Base-by-base conservation (phyloP, 2,888 invertebrate genomes). In the Tanytarsus gracilentus region DNA sequence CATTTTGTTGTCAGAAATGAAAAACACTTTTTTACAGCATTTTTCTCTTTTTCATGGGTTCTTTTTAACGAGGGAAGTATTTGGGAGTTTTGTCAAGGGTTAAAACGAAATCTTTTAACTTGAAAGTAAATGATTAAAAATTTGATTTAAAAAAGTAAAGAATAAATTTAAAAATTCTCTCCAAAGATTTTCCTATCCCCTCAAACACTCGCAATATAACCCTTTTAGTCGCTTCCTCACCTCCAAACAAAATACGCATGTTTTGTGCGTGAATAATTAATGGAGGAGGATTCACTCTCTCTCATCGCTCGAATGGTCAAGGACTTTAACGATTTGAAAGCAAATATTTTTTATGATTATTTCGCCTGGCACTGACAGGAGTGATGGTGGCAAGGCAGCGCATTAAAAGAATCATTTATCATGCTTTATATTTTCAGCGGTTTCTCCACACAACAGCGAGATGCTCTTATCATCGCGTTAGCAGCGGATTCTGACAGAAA, bases 201-300 rank as follows among this genome's bases (percentile, higher is more conserved):
- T 33, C n/a, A 3, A 9, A 11, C 33, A 11, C n/a, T 33, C n/a
- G 9, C 33, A 18, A 44, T 23, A 44, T 18, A 44, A 23, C 23
- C 9, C n/a, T 9, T 33, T 44, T 44, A 4, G 18, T 23, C 18
- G 9, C 23, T 18, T 18, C 23, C 21, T 39, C 39, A 23, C 21
- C 23, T 18, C 11, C 21, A 8, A 18, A 21, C 16, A 7, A 16
- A 23, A 58, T 39, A 23, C 55, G 26, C 39, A n/a, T n/a, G n/a
- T n/a, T n/a, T n/a, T n/a, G n/a, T n/a, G n/a, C n/a, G n/a, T n/a
- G 44, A 58, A 58, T 58, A 58, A 58, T 58, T 58, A 58, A 58
- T 58, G 48, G 25, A 56, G 30, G 48, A 44, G 58, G 18, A 29
- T 56, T 36, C 40, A 40, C 27, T 56, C 9, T 29, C 29, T 29